A percentile compares a stretch with the other conserved stretches of the same genome.
phyloP scores from a whole-genome alignment of 2,797 vertebrate species.

The Anolis apletophallus region DNA sequence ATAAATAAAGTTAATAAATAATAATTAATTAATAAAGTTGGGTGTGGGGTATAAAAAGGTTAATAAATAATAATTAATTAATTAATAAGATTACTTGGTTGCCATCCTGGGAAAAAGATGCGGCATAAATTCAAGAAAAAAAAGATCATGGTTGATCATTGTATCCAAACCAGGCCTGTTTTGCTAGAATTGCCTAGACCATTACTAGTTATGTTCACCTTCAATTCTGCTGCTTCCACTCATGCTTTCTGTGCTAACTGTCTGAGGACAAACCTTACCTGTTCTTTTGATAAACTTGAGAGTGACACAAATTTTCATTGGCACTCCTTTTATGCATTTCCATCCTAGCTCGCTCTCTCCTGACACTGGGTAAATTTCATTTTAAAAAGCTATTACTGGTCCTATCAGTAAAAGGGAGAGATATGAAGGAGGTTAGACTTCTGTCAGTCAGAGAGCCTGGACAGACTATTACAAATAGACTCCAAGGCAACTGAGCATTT shows the following conservation, averaged over 20 bases:
- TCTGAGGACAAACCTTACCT: fast-evolving
- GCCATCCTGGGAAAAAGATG: too few species aligned
- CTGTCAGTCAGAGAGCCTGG: conserved; percentile 3
- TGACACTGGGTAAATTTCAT: background rate
- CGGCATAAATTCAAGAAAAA: too few species aligned
- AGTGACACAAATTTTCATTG: background rate
- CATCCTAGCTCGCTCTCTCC: background rate
- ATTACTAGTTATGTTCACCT: background rate
- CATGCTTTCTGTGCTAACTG: background rate
- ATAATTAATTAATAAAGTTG: too few species aligned
- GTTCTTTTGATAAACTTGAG: background rate
- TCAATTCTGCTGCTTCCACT: background rate
- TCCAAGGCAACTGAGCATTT: conserved; percentile 8
- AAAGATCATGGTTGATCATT: background rate
- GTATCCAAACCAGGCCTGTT: background rate
- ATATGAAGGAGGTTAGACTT: conserved; percentile 6
- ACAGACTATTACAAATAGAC: conserved; percentile 24
- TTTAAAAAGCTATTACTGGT: conserved; percentile 17
- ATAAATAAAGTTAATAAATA: too few species aligned
- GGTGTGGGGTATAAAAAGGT: too few species aligned
- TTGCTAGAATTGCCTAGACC: background rate
- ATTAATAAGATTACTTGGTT: too few species aligned
- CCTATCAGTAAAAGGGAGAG: background rate
- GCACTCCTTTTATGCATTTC: background rate
- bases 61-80: too few species aligned